phyloP scores from a whole-genome alignment of 2,888 invertebrate genomes.

The Lutraria lutraria region DNA sequence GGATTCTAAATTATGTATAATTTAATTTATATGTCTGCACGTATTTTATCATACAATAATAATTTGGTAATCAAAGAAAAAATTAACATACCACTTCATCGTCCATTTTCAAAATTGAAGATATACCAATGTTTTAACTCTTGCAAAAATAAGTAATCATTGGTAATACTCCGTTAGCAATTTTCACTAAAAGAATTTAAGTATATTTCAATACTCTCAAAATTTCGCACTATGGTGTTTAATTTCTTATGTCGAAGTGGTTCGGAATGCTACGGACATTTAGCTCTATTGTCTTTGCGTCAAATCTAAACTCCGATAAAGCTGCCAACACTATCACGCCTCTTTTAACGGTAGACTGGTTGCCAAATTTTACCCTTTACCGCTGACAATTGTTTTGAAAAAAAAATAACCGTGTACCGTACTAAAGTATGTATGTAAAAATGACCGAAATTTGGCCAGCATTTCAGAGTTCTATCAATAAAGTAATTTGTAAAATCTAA shows the following conservation, averaged over 20 bases:
- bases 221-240: background rate
- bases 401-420: conserved; percentile 10
- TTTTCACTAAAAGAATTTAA: background rate
- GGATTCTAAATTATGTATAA: too few species aligned
- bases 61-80: too few species aligned
- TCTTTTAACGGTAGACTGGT: conserved; percentile 19
- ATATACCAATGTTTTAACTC: background rate
- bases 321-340: conserved; percentile 28
- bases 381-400: conserved; percentile 22
- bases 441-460: conserved; percentile 36
- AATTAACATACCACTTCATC: background rate
- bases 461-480: background rate
- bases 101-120: background rate
- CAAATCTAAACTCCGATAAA: conserved; percentile 22
- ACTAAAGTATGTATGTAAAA: background rate
- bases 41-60: too few species aligned
- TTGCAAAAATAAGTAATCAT: background rate
- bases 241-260: conserved; percentile 27
- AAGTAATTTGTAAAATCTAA: conserved; percentile 29
- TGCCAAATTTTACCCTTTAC: conserved; percentile 25
- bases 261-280: conserved; percentile 39
- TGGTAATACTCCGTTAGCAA: background rate
- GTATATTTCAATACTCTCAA: too few species aligned
- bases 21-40: too few species aligned
- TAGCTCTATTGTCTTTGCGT: conserved; percentile 46